Conservation (phyloP, 2,888 invertebrate species). For the Halictus quadricinctus region DNA sequence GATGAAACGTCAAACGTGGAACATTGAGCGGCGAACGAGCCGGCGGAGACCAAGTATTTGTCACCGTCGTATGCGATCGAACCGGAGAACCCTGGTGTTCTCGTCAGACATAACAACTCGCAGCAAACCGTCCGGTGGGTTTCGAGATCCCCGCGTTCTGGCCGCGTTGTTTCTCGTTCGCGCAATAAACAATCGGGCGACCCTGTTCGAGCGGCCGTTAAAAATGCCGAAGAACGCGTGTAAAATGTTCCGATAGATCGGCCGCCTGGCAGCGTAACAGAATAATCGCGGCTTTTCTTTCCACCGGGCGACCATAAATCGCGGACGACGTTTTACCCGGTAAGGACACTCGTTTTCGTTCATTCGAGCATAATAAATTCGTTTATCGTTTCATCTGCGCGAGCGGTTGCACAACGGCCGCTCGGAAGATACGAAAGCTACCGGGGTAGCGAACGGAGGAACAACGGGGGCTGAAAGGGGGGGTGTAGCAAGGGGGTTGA, state of each 20-base stretch:
- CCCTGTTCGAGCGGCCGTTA: neutral
- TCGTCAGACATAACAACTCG: constrained; percentile 76
- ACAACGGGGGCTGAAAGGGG: constrained; percentile 30
- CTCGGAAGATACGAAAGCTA: constrained; percentile 75
- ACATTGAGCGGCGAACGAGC: constrained; percentile 44
- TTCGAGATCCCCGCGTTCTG: neutral
- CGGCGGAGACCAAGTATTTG: constrained; percentile 56
- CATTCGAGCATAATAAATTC: constrained; percentile 74
- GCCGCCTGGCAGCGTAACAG: neutral
- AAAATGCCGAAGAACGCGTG: neutral
- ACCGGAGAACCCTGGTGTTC: constrained; percentile 72
- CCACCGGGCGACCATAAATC: constrained; percentile 8
- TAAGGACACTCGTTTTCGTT: constrained; percentile 49
- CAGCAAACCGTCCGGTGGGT: constrained; percentile 35
- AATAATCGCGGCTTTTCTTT: constrained; percentile 6
- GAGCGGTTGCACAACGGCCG: constrained; percentile 64
- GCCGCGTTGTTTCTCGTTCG: neutral
- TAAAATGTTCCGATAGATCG: neutral
- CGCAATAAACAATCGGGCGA: neutral
- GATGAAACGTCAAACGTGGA: constrained; percentile 46
- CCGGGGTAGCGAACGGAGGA: constrained; percentile 9
- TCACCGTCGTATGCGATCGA: constrained; percentile 71
- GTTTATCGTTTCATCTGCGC: constrained; percentile 78
- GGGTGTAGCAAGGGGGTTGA: constrained; percentile 17
- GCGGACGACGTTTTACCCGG: constrained; percentile 27